Evolutionary conservation across 2,113 vertebrate species (phyloP).

Genomic region (Alouatta palliata): DNA sequence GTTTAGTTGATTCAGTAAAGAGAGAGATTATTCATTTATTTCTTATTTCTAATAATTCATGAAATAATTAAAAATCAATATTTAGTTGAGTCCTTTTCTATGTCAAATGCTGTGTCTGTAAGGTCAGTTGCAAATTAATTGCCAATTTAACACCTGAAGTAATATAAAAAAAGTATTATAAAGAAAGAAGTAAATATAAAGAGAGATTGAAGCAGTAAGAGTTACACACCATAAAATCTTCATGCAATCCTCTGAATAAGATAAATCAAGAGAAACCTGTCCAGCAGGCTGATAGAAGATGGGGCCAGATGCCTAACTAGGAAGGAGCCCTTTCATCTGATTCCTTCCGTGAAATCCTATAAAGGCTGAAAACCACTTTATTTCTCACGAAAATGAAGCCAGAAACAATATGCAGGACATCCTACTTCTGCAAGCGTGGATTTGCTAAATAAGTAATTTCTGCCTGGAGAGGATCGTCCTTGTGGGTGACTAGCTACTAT

Average conservation of each 20-base stretch:
- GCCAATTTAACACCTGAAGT: not conserved
- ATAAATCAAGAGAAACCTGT: not conserved
- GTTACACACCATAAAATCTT: not conserved
- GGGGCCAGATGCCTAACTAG: not conserved
- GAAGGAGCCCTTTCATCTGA: not conserved
- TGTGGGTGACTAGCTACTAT: not conserved
- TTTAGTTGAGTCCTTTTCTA: not conserved
- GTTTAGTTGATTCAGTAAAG: not conserved
- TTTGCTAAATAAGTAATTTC: not conserved
- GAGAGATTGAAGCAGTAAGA: not conserved
- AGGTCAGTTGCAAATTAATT: not conserved
- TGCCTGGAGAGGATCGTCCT: not conserved
- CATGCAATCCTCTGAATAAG: not conserved
- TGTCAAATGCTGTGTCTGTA: not conserved
- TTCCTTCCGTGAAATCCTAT: not conserved
- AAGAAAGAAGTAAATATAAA: not conserved
- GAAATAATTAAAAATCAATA: not conserved
- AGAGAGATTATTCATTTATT: not conserved
- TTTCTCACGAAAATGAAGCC: not conserved
- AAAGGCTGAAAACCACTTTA: not conserved
- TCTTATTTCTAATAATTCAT: not conserved
- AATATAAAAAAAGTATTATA: not conserved
- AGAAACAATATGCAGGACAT: not conserved
- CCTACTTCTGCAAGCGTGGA: fast-evolving
- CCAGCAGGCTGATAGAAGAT: not conserved